phyloP scores from a whole-genome alignment of 2,888 invertebrate species.

The Psylliodes chrysocephalus region DNA sequence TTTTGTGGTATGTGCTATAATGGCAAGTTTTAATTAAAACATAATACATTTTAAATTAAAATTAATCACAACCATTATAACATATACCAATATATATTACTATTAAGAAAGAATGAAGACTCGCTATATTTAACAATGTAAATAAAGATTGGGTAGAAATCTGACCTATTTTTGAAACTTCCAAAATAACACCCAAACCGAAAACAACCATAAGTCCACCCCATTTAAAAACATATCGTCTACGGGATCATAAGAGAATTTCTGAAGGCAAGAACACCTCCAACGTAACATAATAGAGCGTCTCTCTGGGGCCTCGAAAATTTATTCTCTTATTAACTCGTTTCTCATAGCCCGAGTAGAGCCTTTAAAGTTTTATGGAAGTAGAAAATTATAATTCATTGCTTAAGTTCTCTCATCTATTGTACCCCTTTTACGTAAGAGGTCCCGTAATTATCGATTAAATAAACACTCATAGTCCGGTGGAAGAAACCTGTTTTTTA shows the following conservation, averaged over 20 bases:
- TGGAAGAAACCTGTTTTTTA: neutral
- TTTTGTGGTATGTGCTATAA: too few species aligned
- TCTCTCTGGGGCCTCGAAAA: slow-evolving; percentile 11
- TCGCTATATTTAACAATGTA: too few species aligned
- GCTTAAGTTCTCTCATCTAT: slow-evolving; percentile 18
- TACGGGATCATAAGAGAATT: slow-evolving; percentile 5
- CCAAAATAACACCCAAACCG: too few species aligned
- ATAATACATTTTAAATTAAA: too few species aligned
- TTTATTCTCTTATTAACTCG: slow-evolving; percentile 25
- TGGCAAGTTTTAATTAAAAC: too few species aligned
- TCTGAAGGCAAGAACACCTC: slow-evolving; percentile 9
- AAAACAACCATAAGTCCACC: too few species aligned
- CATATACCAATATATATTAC: too few species aligned
- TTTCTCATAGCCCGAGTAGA: neutral
- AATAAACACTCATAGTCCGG: neutral
- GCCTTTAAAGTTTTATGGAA: slow-evolving; percentile 23
- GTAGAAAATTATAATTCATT: slow-evolving; percentile 24
- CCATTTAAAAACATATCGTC: neutral
- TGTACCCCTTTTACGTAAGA: slow-evolving; percentile 12
- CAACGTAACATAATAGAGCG: slow-evolving; percentile 11
- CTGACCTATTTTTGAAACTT: too few species aligned
- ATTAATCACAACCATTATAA: too few species aligned
- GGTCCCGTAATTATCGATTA: neutral
- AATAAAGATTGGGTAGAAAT: too few species aligned
- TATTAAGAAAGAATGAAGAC: too few species aligned